Conservation (phyloP, 2,797 vertebrate genomes). For the Rhincodon typus region DNA sequence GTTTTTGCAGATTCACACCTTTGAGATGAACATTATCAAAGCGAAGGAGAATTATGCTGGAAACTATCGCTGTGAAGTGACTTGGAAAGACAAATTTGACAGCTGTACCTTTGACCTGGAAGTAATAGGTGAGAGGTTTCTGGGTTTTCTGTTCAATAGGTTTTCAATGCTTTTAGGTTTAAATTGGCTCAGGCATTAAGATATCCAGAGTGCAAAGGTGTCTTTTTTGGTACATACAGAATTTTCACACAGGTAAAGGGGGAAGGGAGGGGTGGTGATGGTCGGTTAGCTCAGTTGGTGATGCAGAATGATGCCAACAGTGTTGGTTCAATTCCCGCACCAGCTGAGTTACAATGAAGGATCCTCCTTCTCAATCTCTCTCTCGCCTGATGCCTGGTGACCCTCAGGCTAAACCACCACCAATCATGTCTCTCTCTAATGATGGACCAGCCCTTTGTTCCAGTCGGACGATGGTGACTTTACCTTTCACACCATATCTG, state of each 20-base stretch:
- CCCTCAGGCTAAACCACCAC: too few species aligned
- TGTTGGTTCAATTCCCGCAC: too few species aligned
- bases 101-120: constrained; percentile 94
- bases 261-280: too few species aligned
- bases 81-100: constrained; percentile 96
- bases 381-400: too few species aligned
- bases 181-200: neutral
- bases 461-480: too few species aligned
- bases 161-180: neutral
- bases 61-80: constrained; percentile 96
- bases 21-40: constrained; percentile 98
- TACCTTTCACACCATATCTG: neutral
- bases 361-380: too few species aligned
- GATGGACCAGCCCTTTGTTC: too few species aligned
- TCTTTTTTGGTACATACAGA: neutral
- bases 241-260: too few species aligned
- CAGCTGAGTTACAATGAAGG: too few species aligned
- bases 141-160: neutral
- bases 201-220: neutral
- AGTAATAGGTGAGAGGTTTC: constrained; percentile 73
- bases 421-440: too few species aligned
- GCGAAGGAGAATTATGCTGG: constrained; percentile 93
- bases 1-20: constrained; percentile 77
- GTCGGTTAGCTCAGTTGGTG: too few species aligned
- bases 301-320: too few species aligned